phyloP scores from a whole-genome alignment of 2,888 invertebrate genomes.

The Rhabditophanes sp. region DNA sequence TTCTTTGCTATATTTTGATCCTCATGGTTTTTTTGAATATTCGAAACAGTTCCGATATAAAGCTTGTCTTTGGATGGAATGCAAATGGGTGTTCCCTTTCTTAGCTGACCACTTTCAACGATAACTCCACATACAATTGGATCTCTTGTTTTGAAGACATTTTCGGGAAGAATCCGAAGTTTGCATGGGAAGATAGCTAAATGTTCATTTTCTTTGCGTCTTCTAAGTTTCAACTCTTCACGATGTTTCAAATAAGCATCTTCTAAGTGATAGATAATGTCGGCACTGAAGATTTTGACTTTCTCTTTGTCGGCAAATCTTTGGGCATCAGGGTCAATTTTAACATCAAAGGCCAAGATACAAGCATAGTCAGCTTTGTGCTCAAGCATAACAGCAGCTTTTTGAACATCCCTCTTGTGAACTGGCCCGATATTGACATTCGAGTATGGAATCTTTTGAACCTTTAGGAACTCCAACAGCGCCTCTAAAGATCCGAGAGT shows the following conservation, averaged over 20 bases:
- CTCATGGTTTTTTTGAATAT: conserved; percentile 89
- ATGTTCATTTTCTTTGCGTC: conserved; percentile 83
- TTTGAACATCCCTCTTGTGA: conserved; percentile 97
- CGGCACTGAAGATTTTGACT: conserved; percentile 83
- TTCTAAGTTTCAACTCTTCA: conserved; percentile 72
- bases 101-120: conserved; percentile 82
- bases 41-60: conserved; percentile 70
- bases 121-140: conserved; percentile 91
- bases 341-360: conserved; percentile 94
- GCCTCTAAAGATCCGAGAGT: conserved; percentile 97
- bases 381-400: conserved; percentile 97
- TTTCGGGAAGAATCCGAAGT: conserved; percentile 63
- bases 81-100: conserved; percentile 89
- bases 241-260: conserved; percentile 61
- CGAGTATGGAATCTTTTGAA: conserved; percentile 88
- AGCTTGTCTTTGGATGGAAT: conserved; percentile 72
- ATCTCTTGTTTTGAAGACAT: conserved; percentile 91
- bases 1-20: conserved; percentile 78
- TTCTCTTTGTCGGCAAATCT: conserved; percentile 82
- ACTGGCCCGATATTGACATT: conserved; percentile 97
- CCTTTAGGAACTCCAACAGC: conserved; percentile 71
- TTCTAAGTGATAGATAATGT: conserved; percentile 98
- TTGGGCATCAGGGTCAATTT: conserved; percentile 85
- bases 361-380: conserved; percentile 75
- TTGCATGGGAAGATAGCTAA: conserved; percentile 97